phyloP scores from a whole-genome alignment of 1,140 invertebrate genomes.

The Drosophila athabasca region DNA sequence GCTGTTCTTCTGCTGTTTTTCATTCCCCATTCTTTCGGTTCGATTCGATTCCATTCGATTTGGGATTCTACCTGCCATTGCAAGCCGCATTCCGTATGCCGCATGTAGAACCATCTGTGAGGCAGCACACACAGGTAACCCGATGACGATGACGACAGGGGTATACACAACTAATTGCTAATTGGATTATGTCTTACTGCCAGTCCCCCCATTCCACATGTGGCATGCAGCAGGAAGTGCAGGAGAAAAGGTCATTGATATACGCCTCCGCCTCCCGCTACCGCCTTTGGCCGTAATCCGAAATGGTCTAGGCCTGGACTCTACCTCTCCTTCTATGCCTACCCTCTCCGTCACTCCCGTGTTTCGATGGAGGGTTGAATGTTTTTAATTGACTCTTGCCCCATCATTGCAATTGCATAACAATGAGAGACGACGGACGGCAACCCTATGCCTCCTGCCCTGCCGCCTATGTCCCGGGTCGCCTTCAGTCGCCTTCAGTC shows the following conservation, averaged over 20 bases:
- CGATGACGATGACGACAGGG: slow-evolving; percentile 48
- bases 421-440: slow-evolving; percentile 49
- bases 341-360: too few species aligned
- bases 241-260: slow-evolving; percentile 76
- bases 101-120: slow-evolving; percentile 62
- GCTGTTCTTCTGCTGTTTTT: too few species aligned
- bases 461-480: too few species aligned
- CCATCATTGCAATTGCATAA: slow-evolving; percentile 74
- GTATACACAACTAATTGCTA: slow-evolving; percentile 79
- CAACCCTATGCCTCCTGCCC: slow-evolving; percentile 10
- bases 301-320: slow-evolving; percentile 30
- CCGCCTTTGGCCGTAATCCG: slow-evolving; percentile 71
- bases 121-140: slow-evolving; percentile 53
- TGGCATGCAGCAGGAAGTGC: slow-evolving; percentile 27
- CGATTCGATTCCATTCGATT: too few species aligned
- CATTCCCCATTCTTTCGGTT: too few species aligned
- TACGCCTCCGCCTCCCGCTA: slow-evolving; percentile 17
- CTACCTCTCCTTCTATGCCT: neutral
- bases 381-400: slow-evolving; percentile 73
- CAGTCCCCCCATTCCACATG: too few species aligned
- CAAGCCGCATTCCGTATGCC: slow-evolving; percentile 10
- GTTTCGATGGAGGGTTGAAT: slow-evolving; percentile 36
- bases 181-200: slow-evolving; percentile 77
- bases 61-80: slow-evolving; percentile 18
- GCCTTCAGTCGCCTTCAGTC: too few species aligned